These are phyloP conservation scores for Urosaurus nigricauda DNA, from an alignment of 2,797 vertebrate species.

Conservation along the genomic window DNA sequence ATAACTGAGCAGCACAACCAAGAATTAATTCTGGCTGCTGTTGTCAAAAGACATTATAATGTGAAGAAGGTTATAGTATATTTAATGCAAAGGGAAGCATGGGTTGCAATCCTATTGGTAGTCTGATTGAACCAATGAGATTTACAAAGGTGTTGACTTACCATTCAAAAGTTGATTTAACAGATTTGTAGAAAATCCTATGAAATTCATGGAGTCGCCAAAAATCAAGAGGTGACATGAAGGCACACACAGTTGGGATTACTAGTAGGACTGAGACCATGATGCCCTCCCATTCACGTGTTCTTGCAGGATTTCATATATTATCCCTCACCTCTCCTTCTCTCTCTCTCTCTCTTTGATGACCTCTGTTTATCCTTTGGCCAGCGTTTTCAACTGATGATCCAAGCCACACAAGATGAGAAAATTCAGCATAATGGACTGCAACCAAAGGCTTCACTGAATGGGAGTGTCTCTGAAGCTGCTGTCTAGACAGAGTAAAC, in stretches of 20 bases:
- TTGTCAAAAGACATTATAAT: background rate
- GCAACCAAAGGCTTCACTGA: constrained; percentile 66
- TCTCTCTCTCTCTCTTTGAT: background rate
- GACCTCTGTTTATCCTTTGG: constrained; percentile 42
- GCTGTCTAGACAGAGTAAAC: constrained; percentile 50
- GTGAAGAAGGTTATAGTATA: background rate
- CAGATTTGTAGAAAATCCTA: too few species aligned
- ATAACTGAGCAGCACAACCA: too few species aligned
- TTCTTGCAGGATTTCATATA: background rate
- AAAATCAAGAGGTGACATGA: too few species aligned
- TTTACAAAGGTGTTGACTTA: too few species aligned
- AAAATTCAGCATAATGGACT: constrained; percentile 78
- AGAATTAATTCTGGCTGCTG: background rate
- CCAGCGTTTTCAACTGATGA: constrained; percentile 89
- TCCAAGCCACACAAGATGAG: constrained; percentile 77
- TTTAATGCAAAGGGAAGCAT: background rate
- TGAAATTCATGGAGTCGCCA: too few species aligned
- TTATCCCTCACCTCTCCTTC: background rate
- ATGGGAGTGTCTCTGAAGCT: constrained; percentile 41
- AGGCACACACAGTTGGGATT: too few species aligned
- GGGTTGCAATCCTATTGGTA: too few species aligned
- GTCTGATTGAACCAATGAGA: too few species aligned
- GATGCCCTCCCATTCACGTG: background rate
- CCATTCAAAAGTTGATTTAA: too few species aligned
- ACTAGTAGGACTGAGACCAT: too few species aligned